phyloP scores from a whole-genome alignment of 2,888 invertebrate species.

The Agrypnus murinus region DNA sequence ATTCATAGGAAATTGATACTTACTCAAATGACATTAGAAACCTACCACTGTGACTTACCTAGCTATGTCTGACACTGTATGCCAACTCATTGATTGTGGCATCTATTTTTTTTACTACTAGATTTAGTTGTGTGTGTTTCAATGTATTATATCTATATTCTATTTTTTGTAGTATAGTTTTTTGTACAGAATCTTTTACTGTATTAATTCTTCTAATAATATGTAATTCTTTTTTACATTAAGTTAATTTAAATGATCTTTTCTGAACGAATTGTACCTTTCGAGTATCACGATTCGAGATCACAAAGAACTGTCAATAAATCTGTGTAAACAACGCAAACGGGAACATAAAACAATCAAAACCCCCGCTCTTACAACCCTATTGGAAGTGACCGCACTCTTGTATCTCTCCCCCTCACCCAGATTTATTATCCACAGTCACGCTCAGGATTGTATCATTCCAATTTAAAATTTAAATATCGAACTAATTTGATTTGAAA shows the following conservation, averaged over 20 bases:
- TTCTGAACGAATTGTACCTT: slow-evolving; percentile 10
- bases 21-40: no score
- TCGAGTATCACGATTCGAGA: slow-evolving; percentile 42
- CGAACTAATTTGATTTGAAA: slow-evolving; percentile 56
- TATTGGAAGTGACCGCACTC: slow-evolving; percentile 47
- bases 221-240: no score
- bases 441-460: slow-evolving; percentile 56
- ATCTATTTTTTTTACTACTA: no score
- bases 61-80: no score
- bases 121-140: no score
- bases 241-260: background rate
- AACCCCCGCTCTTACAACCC: slow-evolving; percentile 51
- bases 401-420: slow-evolving; percentile 47
- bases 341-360: slow-evolving; percentile 54
- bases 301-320: slow-evolving; percentile 47
- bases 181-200: no score
- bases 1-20: no score
- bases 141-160: no score
- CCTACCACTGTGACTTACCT: no score
- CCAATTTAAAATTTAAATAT: slow-evolving; percentile 57
- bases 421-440: slow-evolving; percentile 56
- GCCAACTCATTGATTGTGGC: no score
- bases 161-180: no score
- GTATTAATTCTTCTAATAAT: no score
- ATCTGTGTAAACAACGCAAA: slow-evolving; percentile 49